A percentile compares a stretch with the other conserved stretches of the same genome.
Evolutionary conservation across 2,113 vertebrate species (phyloP).

Genomic region (Shinisaurus crocodilurus): DNA sequence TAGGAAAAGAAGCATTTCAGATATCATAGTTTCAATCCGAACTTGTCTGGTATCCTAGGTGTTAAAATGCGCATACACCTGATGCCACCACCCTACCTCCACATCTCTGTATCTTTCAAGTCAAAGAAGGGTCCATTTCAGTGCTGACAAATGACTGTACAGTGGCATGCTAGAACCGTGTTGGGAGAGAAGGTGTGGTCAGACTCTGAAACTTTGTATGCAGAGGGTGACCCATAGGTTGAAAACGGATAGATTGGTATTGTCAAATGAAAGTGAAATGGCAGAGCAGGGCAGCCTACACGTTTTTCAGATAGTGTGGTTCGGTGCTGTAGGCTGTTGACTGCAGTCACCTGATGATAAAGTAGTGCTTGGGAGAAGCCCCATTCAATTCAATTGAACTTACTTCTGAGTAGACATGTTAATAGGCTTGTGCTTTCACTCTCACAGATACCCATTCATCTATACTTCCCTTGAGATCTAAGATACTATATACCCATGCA

Average conservation of each 20-base stretch:
- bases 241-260: background rate
- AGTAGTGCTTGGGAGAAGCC: too few relatives aligned
- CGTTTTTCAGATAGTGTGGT: background rate
- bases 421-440: too few relatives aligned
- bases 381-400: too few relatives aligned
- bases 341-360: background rate
- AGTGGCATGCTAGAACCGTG: background rate
- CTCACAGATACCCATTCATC: too few relatives aligned
- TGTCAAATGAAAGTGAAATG: background rate
- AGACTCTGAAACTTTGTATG: background rate
- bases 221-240: background rate
- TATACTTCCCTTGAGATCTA: too few relatives aligned
- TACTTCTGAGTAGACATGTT: too few relatives aligned
- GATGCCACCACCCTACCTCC: too few relatives aligned
- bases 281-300: background rate
- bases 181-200: too few relatives aligned
- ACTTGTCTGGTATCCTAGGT: background rate
- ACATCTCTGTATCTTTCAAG: background rate
- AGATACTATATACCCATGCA: too few relatives aligned
- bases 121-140: background rate
- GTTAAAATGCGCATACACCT: background rate
- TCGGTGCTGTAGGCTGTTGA: background rate
- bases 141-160: background rate
- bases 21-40: background rate
- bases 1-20: background rate